A percentile compares a stretch with the other conserved stretches of the same genome.
phyloP scores from a whole-genome alignment of 2,113 vertebrate species.

The Cynoglossus semilaevis region DNA sequence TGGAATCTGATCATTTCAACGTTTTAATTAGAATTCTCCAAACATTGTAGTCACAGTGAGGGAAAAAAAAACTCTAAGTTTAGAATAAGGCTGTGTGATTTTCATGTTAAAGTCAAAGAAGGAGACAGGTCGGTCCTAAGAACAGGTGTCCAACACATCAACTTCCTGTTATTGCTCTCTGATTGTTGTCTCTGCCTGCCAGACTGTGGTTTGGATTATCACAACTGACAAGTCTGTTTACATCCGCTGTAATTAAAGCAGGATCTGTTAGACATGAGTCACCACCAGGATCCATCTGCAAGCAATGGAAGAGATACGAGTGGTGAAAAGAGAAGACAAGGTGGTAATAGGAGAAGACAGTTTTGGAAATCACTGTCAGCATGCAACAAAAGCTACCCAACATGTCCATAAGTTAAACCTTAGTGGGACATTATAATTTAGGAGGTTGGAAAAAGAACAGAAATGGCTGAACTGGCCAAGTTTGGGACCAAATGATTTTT shows the following conservation, averaged over 20 bases:
- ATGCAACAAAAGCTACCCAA: too few species aligned
- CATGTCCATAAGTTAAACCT: too few species aligned
- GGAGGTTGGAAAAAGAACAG: too few species aligned
- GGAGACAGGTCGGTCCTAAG: conserved; percentile 21
- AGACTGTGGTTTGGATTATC: conserved; percentile 61
- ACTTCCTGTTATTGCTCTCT: conserved; percentile 53
- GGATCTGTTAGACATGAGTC: conserved; percentile 62
- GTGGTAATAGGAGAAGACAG: background rate
- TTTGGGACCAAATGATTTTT: too few species aligned
- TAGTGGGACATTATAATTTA: too few species aligned
- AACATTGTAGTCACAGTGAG: background rate
- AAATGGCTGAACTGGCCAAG: too few species aligned
- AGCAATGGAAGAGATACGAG: conserved; percentile 5
- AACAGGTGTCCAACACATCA: conserved; percentile 63
- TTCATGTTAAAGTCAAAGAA: conserved; percentile 30
- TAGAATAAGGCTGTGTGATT: conserved; percentile 7
- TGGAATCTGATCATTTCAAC: too few species aligned
- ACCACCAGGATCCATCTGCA: conserved; percentile 54
- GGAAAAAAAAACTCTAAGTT: background rate
- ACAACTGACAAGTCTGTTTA: conserved; percentile 70
- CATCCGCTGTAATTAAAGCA: conserved; percentile 57
- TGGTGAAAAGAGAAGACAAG: conserved; percentile 5
- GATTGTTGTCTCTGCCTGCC: conserved; percentile 61
- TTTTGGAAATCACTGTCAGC: too few species aligned
- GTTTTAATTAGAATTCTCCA: too few species aligned